Evolutionary conservation across 2,113 vertebrate species (phyloP).

Genomic region (Tragelaphus buxtoni): DNA sequence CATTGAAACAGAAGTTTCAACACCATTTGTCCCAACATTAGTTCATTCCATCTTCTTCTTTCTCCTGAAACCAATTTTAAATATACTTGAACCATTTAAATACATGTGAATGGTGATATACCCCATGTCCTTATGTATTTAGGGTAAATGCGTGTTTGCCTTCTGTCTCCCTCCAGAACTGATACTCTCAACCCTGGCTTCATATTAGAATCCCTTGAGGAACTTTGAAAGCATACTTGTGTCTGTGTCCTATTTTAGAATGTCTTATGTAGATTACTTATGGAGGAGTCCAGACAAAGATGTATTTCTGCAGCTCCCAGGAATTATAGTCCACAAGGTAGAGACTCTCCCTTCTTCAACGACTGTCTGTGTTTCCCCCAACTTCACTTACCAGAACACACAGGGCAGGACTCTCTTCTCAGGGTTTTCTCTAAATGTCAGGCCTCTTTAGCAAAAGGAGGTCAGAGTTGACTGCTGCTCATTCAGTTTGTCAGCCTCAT

Average conservation of each 20-base stretch:
- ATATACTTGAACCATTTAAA: neutral
- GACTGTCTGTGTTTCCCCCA: neutral
- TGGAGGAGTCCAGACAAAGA: neutral
- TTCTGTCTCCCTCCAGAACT: neutral
- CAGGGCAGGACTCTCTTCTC: neutral
- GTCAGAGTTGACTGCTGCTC: neutral
- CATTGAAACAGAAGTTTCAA: neutral
- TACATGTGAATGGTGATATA: neutral
- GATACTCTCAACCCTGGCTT: neutral
- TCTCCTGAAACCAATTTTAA: neutral
- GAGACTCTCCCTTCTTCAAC: neutral
- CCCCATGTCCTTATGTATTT: neutral
- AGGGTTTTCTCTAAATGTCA: neutral
- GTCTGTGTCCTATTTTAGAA: neutral
- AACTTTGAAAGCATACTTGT: neutral
- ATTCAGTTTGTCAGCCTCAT: too few relatives aligned
- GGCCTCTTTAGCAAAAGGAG: neutral
- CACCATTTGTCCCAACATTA: neutral
- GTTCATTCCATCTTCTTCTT: neutral
- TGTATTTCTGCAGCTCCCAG: neutral
- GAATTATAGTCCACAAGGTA: neutral
- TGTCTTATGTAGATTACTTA: neutral
- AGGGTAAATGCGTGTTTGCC: neutral
- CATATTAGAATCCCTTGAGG: neutral
- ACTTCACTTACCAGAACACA: neutral